Evolutionary conservation across 64 coral and sea anemone genomes (phyloP), one percentile per base, ranked within the genome.

Genomic region (Montipora capricornis): DNA sequence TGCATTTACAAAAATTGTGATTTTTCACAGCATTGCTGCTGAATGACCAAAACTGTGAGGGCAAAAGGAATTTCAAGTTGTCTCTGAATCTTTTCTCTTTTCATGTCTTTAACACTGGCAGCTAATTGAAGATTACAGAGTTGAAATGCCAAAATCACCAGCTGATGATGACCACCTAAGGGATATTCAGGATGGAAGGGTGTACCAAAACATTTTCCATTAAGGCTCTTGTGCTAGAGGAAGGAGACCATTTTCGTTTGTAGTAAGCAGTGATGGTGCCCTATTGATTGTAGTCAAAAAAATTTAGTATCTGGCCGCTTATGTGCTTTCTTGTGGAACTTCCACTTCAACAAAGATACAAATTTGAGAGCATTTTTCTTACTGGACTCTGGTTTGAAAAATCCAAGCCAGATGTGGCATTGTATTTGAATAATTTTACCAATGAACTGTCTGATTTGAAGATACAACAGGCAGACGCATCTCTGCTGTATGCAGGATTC

Each of bases 241-340:
- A 81, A 75, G 84, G 51, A 81, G 94, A 89, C 9, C 70, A 84
- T 95, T 62, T 62, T 14, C 60, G 89, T 92, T 92, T 57, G 88
- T 62, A 10, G 12, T 11, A 10, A 11, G 60, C 60, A 62, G 6
- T 11, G 60, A 62, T 87, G 94, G 94, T 68, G 94, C 94, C 16
- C 94, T 89, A 87, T 83, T 89, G 24, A 73, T 95, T 15, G 87
- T 22, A 91, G 44, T 92, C 68, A 59, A 92, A 87, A 52, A 92
- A 64, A 55, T 46, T 92, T 68, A 92, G 89, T 81, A 37, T 95
- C 5, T 95, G 94, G 94, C 89, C 89, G 64, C 88, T 95, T 73
- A 89, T 92, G 84, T 88, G 94, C 82, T 95, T 95, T 91, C 62
- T 95, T 45, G 82, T 83, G 69, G 83, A 92, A 77, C 76, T 95